These are phyloP conservation scores for Drosophila planitibia DNA, from an alignment of 2,888 invertebrate genomes.

Conservation along the genomic window DNA sequence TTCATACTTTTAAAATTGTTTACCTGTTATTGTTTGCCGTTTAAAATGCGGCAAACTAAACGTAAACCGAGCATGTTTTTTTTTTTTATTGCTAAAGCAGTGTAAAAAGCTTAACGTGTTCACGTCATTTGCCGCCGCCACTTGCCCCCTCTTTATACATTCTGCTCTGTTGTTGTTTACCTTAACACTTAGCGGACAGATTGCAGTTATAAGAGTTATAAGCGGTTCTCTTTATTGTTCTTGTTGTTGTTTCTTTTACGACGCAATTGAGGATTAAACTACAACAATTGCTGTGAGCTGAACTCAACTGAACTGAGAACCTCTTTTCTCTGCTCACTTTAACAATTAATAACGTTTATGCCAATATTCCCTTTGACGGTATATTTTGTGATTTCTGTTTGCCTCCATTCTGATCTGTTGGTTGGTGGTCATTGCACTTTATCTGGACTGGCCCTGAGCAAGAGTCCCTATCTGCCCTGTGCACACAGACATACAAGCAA, in stretches of 20 bases:
- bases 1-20: not conserved
- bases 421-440: slow-evolving; percentile 54
- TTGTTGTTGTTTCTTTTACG: slow-evolving; percentile 27
- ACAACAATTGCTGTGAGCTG: not conserved
- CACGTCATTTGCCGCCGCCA: slow-evolving; percentile 18
- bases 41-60: slow-evolving; percentile 1
- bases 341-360: slow-evolving; percentile 26
- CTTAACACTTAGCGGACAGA: slow-evolving; percentile 49
- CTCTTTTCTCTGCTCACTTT: not conserved
- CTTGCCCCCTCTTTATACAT: slow-evolving; percentile 1
- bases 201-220: slow-evolving; percentile 30
- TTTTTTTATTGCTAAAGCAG: slow-evolving; percentile 6
- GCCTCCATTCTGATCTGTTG: slow-evolving; percentile 29
- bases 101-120: slow-evolving; percentile 15
- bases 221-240: slow-evolving; percentile 8
- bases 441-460: slow-evolving; percentile 25
- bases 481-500: not conserved
- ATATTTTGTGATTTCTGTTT: slow-evolving; percentile 8
- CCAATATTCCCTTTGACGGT: slow-evolving; percentile 25
- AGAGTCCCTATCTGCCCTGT: not conserved
- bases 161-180: slow-evolving; percentile 39
- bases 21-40: not conserved
- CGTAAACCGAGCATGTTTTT: not conserved
- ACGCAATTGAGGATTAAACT: slow-evolving; percentile 38
- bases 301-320: not conserved